Evolutionary conservation across 2,888 invertebrate genomes (phyloP).

Genomic region (Stratiomys singularior): DNA sequence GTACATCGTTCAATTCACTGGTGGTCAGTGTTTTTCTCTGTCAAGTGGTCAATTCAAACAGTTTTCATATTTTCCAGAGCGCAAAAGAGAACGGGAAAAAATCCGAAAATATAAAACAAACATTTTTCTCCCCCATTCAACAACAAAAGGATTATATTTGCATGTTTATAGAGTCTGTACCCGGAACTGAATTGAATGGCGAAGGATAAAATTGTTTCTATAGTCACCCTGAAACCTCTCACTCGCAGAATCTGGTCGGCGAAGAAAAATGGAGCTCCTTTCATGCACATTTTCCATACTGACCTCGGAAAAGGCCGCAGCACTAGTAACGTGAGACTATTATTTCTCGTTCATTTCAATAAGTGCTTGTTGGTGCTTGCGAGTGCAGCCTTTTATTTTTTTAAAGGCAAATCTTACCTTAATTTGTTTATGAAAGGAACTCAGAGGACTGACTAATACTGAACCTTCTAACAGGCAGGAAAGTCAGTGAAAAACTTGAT

Average conservation of each 20-base stretch:
- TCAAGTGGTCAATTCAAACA: constrained; percentile 57
- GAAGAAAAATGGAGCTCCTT: constrained; percentile 42
- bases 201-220: constrained; percentile 51
- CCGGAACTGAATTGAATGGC: constrained; percentile 16
- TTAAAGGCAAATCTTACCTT: too few species aligned
- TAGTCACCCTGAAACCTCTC: constrained; percentile 29
- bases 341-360: constrained; percentile 34
- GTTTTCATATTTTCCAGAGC: constrained; percentile 55
- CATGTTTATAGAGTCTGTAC: constrained; percentile 11
- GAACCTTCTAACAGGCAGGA: too few species aligned
- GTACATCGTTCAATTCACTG: constrained; percentile 54
- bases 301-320: constrained; percentile 32
- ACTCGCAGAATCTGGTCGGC: constrained; percentile 19
- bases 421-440: too few species aligned
- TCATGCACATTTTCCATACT: constrained; percentile 2
- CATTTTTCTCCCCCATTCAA: constrained; percentile 41
- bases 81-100: not conserved
- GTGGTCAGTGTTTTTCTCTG: constrained; percentile 56
- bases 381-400: not conserved
- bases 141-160: constrained; percentile 51
- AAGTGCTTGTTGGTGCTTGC: constrained; percentile 1
- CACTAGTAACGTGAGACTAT: constrained; percentile 36
- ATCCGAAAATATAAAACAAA: constrained; percentile 28
- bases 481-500: too few species aligned
- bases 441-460: too few species aligned